phyloP scores from a whole-genome alignment of 2,888 invertebrate genomes.

The Trichacis sp. region DNA sequence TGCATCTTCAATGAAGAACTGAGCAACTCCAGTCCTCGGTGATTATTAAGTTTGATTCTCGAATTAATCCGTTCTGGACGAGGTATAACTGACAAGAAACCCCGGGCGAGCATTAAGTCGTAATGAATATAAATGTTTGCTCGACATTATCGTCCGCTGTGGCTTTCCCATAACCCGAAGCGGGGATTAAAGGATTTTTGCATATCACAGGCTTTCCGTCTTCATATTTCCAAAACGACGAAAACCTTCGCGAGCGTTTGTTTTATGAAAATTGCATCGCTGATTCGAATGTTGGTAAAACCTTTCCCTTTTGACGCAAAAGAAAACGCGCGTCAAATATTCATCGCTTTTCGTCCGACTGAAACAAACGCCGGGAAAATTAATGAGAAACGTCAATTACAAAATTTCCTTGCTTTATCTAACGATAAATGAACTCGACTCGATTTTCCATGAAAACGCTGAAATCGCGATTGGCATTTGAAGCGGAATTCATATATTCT shows the following conservation, averaged over 20 bases:
- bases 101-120: slow-evolving; percentile 24
- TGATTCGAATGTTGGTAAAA: too few species aligned
- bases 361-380: too few species aligned
- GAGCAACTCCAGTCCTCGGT: background rate
- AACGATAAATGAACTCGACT: background rate
- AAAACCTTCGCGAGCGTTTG: background rate
- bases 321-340: too few species aligned
- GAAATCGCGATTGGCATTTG: background rate
- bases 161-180: slow-evolving; percentile 19
- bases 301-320: too few species aligned
- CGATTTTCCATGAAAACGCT: too few species aligned
- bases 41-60: background rate
- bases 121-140: slow-evolving; percentile 37
- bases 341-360: too few species aligned
- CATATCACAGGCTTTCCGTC: slow-evolving; percentile 10
- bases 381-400: too few species aligned
- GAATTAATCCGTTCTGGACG: slow-evolving; percentile 15
- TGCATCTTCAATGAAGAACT: background rate
- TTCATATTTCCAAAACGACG: slow-evolving; percentile 10
- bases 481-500: slow-evolving; percentile 5
- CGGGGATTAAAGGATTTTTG: slow-evolving; percentile 19
- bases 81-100: slow-evolving; percentile 29
- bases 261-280: background rate
- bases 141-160: slow-evolving; percentile 24
- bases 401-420: too few species aligned